Conservation (phyloP, 2,888 invertebrate species). For the Cheilosia vernalis region DNA sequence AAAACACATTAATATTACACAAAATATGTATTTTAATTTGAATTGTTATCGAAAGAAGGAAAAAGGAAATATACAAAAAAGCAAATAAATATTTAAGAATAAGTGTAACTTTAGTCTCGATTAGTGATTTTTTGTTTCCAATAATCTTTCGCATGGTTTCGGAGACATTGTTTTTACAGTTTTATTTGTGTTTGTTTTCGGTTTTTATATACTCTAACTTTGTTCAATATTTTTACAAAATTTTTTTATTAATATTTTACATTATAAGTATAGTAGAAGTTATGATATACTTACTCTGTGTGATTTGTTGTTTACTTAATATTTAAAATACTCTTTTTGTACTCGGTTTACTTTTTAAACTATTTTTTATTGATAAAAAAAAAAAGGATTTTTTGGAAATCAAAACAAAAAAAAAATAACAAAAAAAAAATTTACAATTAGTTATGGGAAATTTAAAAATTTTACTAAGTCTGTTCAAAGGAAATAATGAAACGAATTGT, state of each 20-base stretch:
- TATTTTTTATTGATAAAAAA: constrained; percentile 47
- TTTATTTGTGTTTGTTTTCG: constrained; percentile 30
- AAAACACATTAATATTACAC: constrained; percentile 60
- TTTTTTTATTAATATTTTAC: constrained; percentile 29
- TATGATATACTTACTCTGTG: constrained; percentile 66
- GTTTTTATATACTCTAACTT: background rate
- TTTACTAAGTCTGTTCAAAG: constrained; percentile 72
- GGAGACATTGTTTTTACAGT: constrained; percentile 38
- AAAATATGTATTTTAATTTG: constrained; percentile 68
- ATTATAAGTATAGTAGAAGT: constrained; percentile 19
- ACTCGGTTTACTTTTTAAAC: constrained; percentile 57
- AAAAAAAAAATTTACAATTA: constrained; percentile 48
- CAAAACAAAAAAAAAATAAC: constrained; percentile 13
- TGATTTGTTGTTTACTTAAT: constrained; percentile 68
- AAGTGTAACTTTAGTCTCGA: constrained; percentile 32
- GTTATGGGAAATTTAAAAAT: constrained; percentile 70
- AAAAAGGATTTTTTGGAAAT: constrained; percentile 21
- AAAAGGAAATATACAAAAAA: constrained; percentile 20
- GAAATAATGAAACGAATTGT: constrained; percentile 76
- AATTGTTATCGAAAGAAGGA: constrained; percentile 59
- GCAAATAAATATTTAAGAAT: constrained; percentile 24
- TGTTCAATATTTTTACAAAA: constrained; percentile 7
- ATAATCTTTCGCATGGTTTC: constrained; percentile 64
- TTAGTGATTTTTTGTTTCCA: constrained; percentile 47
- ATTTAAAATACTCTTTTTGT: constrained; percentile 63